Percentiles rank a stretch among this genome's conserved stretches.
phyloP scores from a whole-genome alignment of 1,140 invertebrate species.

The Achatina immaculata region DNA sequence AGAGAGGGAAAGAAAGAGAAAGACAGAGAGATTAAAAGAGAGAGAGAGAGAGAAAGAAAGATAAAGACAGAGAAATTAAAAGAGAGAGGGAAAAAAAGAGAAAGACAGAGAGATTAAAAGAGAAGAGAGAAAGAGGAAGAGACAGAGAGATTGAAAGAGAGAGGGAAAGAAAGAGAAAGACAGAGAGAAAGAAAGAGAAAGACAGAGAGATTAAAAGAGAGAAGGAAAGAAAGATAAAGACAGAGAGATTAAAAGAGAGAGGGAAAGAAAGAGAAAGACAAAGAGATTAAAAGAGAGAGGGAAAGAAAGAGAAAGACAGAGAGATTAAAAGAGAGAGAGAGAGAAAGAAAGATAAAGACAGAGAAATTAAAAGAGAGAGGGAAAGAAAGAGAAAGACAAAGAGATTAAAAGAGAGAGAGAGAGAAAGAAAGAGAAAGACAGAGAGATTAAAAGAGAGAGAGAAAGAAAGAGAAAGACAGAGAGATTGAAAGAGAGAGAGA shows the following conservation, averaged over 20 bases:
- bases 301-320: background rate
- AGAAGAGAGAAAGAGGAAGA: slow-evolving; percentile 7
- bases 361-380: background rate
- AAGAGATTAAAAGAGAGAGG: background rate
- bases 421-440: slow-evolving; percentile 2
- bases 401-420: background rate
- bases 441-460: background rate
- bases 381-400: background rate
- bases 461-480: background rate
- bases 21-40: background rate
- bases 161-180: background rate
- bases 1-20: background rate
- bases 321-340: slow-evolving; percentile 9
- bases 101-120: background rate
- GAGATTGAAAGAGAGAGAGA: background rate
- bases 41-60: background rate
- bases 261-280: too few species aligned
- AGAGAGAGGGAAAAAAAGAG: background rate
- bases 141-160: background rate
- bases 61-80: background rate
- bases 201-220: background rate
- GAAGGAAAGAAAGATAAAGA: slow-evolving; percentile 4
- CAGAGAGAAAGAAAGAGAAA: background rate
- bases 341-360: background rate
- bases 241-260: background rate